Conservation (phyloP, 2,113 vertebrate species). For the Bambusicola thoracicus region DNA sequence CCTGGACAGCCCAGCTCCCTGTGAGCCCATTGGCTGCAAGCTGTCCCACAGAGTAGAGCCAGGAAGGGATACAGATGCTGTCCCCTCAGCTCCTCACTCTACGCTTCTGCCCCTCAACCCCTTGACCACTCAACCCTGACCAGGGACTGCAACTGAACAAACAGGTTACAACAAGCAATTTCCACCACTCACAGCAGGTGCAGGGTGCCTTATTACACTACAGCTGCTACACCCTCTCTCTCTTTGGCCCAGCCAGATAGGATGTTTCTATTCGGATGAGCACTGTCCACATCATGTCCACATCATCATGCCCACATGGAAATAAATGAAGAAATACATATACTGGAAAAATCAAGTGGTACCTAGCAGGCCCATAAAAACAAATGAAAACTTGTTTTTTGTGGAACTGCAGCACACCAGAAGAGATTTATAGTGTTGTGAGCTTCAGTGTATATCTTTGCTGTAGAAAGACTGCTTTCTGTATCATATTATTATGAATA, state of each 20-base stretch:
- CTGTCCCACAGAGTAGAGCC: accelerated
- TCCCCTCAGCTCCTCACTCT: accelerated
- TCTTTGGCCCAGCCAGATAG: neutral
- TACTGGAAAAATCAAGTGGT: neutral
- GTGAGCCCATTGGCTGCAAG: neutral
- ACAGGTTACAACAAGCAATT: neutral
- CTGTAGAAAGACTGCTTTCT: neutral
- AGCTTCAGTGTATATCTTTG: neutral
- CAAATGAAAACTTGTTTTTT: neutral
- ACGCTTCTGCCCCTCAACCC: accelerated
- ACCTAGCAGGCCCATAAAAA: neutral
- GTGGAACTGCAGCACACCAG: neutral
- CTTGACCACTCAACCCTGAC: too few species aligned
- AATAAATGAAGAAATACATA: neutral
- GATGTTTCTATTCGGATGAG: neutral
- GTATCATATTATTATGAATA: neutral
- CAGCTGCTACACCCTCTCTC: neutral
- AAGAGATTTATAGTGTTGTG: neutral
- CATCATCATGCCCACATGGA: neutral
- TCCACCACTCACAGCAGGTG: neutral
- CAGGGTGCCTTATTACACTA: neutral
- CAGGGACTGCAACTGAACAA: neutral
- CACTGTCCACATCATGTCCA: neutral
- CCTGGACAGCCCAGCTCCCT: neutral
- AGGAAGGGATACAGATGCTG: accelerated